Conservation (phyloP, 2,888 invertebrate species). For the Eupithecia inturbata region DNA sequence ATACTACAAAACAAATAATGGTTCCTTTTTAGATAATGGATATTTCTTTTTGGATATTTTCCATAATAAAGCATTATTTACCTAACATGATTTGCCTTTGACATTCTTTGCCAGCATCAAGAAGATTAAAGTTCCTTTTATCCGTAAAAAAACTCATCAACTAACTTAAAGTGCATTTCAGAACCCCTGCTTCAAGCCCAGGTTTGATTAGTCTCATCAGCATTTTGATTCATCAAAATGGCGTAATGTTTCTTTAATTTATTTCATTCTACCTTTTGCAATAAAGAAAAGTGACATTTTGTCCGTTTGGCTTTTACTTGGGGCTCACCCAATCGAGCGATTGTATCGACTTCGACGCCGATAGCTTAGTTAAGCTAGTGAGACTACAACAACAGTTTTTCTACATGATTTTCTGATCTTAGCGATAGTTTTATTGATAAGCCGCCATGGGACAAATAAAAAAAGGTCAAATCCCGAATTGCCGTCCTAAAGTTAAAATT, state of each 20-base stretch:
- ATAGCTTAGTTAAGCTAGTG: too few relatives aligned
- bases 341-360: neutral
- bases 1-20: too few relatives aligned
- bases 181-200: neutral
- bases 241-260: constrained; percentile 31
- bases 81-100: neutral
- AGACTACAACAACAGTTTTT: too few relatives aligned
- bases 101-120: neutral
- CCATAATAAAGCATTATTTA: neutral
- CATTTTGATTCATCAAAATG: constrained; percentile 43
- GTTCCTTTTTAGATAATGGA: neutral
- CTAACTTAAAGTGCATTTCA: constrained; percentile 13
- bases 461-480: too few relatives aligned
- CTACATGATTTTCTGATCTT: too few relatives aligned
- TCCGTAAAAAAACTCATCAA: neutral
- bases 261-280: constrained; percentile 16
- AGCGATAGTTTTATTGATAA: too few relatives aligned
- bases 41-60: too few relatives aligned
- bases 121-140: neutral
- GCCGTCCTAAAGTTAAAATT: too few relatives aligned
- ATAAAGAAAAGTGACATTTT: neutral
- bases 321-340: neutral
- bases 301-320: neutral
- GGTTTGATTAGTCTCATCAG: constrained; percentile 30
- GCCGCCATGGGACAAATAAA: too few relatives aligned